phyloP scores from a whole-genome alignment of 2,797 vertebrate genomes.

The Huso huso region DNA sequence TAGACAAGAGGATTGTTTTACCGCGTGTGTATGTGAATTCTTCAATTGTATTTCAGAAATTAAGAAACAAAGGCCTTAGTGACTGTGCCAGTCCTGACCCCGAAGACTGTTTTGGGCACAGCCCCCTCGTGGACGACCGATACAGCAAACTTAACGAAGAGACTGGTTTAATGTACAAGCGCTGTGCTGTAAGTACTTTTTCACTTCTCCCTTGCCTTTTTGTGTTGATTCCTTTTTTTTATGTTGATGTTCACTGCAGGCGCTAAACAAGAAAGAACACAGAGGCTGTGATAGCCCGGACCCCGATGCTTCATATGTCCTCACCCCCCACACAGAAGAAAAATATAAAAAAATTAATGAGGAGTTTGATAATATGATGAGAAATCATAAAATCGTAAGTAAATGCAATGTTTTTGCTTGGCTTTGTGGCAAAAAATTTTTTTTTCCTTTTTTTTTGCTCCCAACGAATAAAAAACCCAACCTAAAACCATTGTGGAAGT shows the following conservation, averaged over 20 bases:
- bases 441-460: conserved; percentile 30
- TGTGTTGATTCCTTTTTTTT: conserved; percentile 97
- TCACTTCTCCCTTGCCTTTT: conserved; percentile 78
- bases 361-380: conserved; percentile 99
- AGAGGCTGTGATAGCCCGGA: conserved; percentile 99
- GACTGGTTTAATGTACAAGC: conserved; percentile 99
- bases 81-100: conserved; percentile 98
- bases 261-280: conserved; percentile 99
- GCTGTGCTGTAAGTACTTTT: conserved; percentile 98
- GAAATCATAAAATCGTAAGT: conserved; percentile 99
- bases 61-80: conserved; percentile 99
- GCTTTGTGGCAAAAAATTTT: conserved; percentile 63
- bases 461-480: conserved; percentile 30
- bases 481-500: conserved; percentile 34
- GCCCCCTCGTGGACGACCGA: conserved; percentile 98
- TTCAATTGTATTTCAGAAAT: conserved; percentile 99
- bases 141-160: conserved; percentile 99
- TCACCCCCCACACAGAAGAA: conserved; percentile 99
- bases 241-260: conserved; percentile 96
- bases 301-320: conserved; percentile 98
- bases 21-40: conserved; percentile 69
- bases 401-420: conserved; percentile 60
- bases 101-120: conserved; percentile 99
- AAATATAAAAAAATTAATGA: conserved; percentile 99
- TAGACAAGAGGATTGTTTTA: not conserved